These are phyloP conservation scores for Pogonocichla stellata DNA, from an alignment of 2,113 vertebrate species.

Conservation along the genomic window DNA sequence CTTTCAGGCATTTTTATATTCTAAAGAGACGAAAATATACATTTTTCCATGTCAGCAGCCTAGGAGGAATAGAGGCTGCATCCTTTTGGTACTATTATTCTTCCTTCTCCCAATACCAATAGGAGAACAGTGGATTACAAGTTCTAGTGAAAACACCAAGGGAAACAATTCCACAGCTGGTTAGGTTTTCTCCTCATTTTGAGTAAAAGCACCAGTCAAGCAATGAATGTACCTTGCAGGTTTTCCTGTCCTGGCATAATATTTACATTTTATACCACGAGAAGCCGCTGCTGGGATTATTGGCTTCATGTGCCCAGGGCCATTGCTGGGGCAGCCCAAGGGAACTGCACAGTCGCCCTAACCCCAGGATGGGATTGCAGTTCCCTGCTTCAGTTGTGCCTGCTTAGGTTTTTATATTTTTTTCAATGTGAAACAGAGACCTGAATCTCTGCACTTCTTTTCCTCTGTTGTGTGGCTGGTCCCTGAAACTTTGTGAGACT, in stretches of 20 bases:
- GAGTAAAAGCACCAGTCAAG: background rate
- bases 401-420: background rate
- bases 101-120: background rate
- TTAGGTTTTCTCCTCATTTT: background rate
- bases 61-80: background rate
- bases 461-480: background rate
- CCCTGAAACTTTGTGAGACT: background rate
- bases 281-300: background rate
- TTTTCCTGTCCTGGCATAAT: background rate
- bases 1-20: background rate
- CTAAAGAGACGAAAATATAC: background rate
- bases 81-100: background rate
- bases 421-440: background rate
- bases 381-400: background rate
- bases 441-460: background rate
- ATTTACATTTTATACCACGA: background rate
- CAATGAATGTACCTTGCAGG: background rate
- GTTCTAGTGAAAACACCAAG: background rate
- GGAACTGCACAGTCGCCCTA: fast-evolving
- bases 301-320: background rate
- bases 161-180: background rate
- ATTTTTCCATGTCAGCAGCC: background rate
- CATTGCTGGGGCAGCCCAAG: background rate
- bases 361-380: background rate
- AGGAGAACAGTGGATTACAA: background rate